Evolutionary conservation across 2,888 invertebrate genomes (phyloP).

Genomic region (Netelia virgata): DNA sequence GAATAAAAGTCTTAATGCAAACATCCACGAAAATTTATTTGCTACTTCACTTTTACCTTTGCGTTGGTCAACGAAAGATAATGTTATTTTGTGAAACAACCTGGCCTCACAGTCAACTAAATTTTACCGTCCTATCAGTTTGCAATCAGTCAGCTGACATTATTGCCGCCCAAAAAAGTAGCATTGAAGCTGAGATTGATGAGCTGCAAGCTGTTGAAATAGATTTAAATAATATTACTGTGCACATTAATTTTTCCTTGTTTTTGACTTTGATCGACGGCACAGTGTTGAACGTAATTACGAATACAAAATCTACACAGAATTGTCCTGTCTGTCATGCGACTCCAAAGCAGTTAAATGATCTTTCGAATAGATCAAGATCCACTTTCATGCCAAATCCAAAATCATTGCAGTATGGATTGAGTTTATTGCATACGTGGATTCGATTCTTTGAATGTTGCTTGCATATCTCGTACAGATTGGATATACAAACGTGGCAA

Average conservation of each 20-base stretch:
- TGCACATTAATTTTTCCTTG: slow-evolving; percentile 7
- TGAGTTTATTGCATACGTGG: slow-evolving; percentile 11
- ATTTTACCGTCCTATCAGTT: slow-evolving; percentile 52
- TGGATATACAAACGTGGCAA: slow-evolving; percentile 31
- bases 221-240: slow-evolving; percentile 15
- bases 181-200: slow-evolving; percentile 44
- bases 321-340: slow-evolving; percentile 7
- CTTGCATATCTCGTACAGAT: slow-evolving; percentile 35
- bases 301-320: neutral
- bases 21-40: slow-evolving; percentile 45
- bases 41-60: slow-evolving; percentile 45
- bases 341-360: neutral
- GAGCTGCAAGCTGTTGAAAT: slow-evolving; percentile 13
- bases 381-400: slow-evolving; percentile 16
- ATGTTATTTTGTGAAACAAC: slow-evolving; percentile 57
- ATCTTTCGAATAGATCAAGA: slow-evolving; percentile 24
- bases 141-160: slow-evolving; percentile 49
- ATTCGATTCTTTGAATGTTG: slow-evolving; percentile 36
- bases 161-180: slow-evolving; percentile 27
- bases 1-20: too few species aligned
- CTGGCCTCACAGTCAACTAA: slow-evolving; percentile 41
- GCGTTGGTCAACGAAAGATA: slow-evolving; percentile 17
- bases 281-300: slow-evolving; percentile 47
- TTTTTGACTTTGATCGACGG: slow-evolving; percentile 47
- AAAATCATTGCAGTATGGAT: slow-evolving; percentile 20